Evolutionary conservation across 2,888 invertebrate genomes (phyloP).

Genomic region (Autographa pulchrina): DNA sequence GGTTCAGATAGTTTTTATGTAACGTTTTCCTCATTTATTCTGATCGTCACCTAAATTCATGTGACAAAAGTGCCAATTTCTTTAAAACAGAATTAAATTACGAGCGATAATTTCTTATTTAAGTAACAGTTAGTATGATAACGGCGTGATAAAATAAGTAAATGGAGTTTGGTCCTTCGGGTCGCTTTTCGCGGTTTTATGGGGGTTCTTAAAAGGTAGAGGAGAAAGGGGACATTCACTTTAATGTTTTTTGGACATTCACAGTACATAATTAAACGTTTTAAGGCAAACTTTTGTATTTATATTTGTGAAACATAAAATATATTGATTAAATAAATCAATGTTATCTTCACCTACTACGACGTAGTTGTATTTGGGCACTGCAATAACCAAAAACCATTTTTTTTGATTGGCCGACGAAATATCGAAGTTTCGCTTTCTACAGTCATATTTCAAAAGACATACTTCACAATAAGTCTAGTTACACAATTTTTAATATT

Average conservation of each 20-base stretch:
- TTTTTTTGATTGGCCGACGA: too few relatives aligned
- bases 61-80: background rate
- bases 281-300: constrained; percentile 1
- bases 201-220: constrained; percentile 5
- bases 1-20: background rate
- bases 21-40: background rate
- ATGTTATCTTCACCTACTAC: too few relatives aligned
- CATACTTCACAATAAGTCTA: background rate
- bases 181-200: constrained; percentile 23
- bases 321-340: background rate
- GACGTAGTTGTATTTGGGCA: too few relatives aligned
- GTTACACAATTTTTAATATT: constrained; percentile 27
- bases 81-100: background rate
- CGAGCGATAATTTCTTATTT: constrained; percentile 9
- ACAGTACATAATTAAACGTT: constrained; percentile 23
- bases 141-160: constrained; percentile 23
- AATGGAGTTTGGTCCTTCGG: constrained; percentile 27
- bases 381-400: too few relatives aligned
- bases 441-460: background rate
- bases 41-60: background rate
- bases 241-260: too few relatives aligned
- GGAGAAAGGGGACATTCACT: constrained; percentile 16
- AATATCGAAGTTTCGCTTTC: too few relatives aligned
- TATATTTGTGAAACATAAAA: background rate
- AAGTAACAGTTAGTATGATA: background rate